Base-by-base conservation (phyloP, 2,888 invertebrate genomes). In the Phania funesta region DNA sequence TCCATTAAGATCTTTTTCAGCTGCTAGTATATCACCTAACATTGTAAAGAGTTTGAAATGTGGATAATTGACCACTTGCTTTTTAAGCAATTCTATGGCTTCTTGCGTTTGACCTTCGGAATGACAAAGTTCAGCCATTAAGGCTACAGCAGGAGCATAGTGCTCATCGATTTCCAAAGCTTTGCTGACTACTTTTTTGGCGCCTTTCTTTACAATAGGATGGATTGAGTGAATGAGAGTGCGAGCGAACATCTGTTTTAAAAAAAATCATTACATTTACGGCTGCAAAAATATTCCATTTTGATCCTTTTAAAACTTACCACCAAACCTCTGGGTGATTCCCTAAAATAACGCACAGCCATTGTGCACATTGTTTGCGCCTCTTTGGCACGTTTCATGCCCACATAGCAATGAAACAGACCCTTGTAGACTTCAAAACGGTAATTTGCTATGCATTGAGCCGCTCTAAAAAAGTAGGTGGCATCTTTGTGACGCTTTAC, bases 331-430 rank as follows among this genome's bases (percentile, higher is more conserved):
- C 96, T 92, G 0, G 96, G 94, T 64, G 93, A 94, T 81, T 94
- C 94, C 24, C 95, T 95, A 60, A 96, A 92, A 83, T 94, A 93
- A 86, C 95, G 94, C 73, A 95, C 94, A 60, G 95, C 94, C 88
- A 93, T 93, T 18, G 93, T 93, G 0, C 96, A 95, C 87, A 94
- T 93, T 11, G 94, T 93, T 11, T 95, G 92, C 0, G 96, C 96
- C 87, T 96, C 96, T 86, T 95, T 92, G 29, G 93, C 90, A 70
- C 95, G 92, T 84, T 94, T 93, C 88, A 93, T 92, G 1, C 93
- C 93, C 46, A 95, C 90, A 86, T 95, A 95, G 88, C 95, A 94
- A 84, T 95, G 94, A 2, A 95, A 94, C 29, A 96, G 89, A n/a
- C 95, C 95, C 90, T 95, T 94, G 88, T 96, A 94, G 0, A 95